Evolutionary conservation across 1,140 invertebrate species (phyloP), one percentile per base, ranked within the genome.

Genomic region (Eubasilissa regina): DNA sequence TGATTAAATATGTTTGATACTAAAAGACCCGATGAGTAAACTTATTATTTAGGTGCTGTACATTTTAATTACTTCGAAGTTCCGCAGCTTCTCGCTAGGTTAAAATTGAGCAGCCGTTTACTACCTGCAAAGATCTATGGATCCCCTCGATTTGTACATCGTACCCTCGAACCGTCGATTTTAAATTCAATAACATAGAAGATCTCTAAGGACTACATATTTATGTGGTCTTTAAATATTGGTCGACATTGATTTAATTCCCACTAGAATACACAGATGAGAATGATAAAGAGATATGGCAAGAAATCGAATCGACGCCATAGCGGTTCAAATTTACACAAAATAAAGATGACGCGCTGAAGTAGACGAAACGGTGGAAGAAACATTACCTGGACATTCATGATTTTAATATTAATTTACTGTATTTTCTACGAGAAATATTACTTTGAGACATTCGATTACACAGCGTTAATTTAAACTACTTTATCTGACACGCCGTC

Each of bases 21-120:
- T 62, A 35, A 13, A 19, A 62, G 17, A 19, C 21, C 21, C 12
- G 58, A 9, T 62, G 58, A 35, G n/a, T 51, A 13, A 13, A 15
- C 58, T 62, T 62, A 68, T 43, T 51, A 1, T 8, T 70, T 48
- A 70, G 13, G 66, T 51, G 45, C 45, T 70, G 47, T 70, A 70
- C 15, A 70, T 25, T 62, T 62, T 25, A 25, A 11, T 62, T 12
- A 70, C 45, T 48, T 0, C 1, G 44, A 51, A 70, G 47, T 70
- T 51, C 45, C 12, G 17, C 53, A 66, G 58, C 60, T 75, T 75
- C 72, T n/a, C 25, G 53, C 78, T 79, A 80, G 64, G 19, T 35
- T 45, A 70, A 80, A 80, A 80, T 80, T 80, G 72, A 79, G 78
- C 78, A 75, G 53, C 72, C n/a, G 45, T 58, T 25, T 15, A 75